These are phyloP conservation scores for Lathronympha strigana DNA, from an alignment of 2,888 invertebrate genomes.

Conservation along the genomic window DNA sequence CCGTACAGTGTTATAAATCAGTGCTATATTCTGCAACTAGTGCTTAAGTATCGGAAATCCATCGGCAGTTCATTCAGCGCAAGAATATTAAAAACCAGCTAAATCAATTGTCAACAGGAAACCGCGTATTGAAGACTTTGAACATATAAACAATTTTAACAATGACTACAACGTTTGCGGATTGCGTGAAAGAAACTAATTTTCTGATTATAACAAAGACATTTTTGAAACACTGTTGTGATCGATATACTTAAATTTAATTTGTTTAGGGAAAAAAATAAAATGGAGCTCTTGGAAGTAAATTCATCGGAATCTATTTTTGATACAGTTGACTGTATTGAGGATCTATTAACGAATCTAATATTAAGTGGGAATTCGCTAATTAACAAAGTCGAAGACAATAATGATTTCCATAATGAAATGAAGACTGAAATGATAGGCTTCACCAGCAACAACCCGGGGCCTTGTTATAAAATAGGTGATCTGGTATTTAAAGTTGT, in stretches of 20 bases:
- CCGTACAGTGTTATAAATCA: no score
- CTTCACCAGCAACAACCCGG: not conserved
- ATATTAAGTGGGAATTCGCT: not conserved
- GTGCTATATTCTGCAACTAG: not conserved
- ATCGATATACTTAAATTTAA: no score
- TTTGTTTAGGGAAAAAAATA: not conserved
- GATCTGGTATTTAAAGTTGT: not conserved
- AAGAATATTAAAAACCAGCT: not conserved
- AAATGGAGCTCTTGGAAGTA: not conserved
- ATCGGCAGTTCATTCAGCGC: constrained; percentile 5
- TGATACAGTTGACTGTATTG: not conserved
- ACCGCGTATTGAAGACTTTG: not conserved
- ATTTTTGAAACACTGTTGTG: no score
- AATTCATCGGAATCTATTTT: not conserved
- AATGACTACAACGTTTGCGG: no score
- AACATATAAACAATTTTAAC: not conserved
- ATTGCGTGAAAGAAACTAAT: no score
- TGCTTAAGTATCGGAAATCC: constrained; percentile 11
- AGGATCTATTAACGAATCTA: not conserved
- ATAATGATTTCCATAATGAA: not conserved
- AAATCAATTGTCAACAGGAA: constrained; percentile 21
- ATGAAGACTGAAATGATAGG: not conserved
- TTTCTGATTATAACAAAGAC: no score
- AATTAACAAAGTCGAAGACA: not conserved
- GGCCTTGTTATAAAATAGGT: not conserved